phyloP scores from a whole-genome alignment of 2,113 vertebrate species.

The Mobula hypostoma region DNA sequence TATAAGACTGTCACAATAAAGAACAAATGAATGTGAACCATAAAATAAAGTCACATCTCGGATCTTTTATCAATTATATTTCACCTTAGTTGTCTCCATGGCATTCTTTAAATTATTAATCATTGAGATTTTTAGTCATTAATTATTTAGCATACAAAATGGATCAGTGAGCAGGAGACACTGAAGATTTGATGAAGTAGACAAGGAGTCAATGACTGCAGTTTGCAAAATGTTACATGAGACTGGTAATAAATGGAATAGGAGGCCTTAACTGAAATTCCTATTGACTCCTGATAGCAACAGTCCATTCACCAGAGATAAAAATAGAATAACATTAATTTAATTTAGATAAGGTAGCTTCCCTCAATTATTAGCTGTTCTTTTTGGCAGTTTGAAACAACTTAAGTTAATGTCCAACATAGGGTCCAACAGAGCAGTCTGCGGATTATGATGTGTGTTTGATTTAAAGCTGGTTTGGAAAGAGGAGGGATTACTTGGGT shows the following conservation, averaged over 20 bases:
- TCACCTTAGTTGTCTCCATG: neutral
- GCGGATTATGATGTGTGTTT: neutral
- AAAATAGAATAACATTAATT: neutral
- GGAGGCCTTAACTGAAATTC: neutral
- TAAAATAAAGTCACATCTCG: neutral
- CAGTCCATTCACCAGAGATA: neutral
- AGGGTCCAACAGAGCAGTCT: no score
- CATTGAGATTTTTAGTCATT: neutral
- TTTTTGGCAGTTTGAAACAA: neutral
- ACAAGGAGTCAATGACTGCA: conserved; percentile 3
- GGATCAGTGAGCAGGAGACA: neutral
- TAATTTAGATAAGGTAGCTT: neutral
- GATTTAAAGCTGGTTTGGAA: neutral
- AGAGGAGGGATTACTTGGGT: neutral
- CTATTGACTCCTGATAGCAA: neutral
- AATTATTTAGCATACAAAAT: conserved; percentile 10
- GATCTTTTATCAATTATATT: conserved; percentile 15
- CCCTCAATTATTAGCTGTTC: neutral
- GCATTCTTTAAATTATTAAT: conserved; percentile 1
- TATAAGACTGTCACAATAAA: neutral
- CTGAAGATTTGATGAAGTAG: neutral
- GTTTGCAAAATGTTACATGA: neutral
- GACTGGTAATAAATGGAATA: neutral
- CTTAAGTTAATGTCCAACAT: neutral
- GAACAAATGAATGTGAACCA: neutral